Conservation (phyloP, 2,888 invertebrate genomes). For the Pollenia griseotomentosa region DNA sequence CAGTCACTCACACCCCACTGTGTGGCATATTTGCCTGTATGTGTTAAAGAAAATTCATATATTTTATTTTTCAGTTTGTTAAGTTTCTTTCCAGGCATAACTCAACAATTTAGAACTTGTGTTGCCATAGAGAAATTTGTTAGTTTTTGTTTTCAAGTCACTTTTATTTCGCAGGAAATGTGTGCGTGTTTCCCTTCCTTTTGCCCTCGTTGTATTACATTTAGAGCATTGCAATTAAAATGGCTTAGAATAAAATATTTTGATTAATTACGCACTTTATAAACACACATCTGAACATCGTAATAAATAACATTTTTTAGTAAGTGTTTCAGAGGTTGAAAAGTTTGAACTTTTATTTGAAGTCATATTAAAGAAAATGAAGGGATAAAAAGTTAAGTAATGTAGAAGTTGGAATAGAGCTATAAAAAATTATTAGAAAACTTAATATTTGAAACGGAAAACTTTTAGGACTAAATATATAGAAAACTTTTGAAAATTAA, state of each 20-base stretch:
- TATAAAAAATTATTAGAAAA: no score
- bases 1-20: no score
- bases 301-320: background rate
- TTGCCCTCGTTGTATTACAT: slow-evolving; percentile 4
- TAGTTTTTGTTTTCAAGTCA: slow-evolving; percentile 31
- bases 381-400: background rate
- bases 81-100: slow-evolving; percentile 29
- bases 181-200: background rate
- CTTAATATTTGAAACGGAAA: no score
- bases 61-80: no score
- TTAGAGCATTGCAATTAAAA: slow-evolving; percentile 43
- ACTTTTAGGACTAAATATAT: no score
- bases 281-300: background rate
- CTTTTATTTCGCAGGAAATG: slow-evolving; percentile 46
- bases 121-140: slow-evolving; percentile 46
- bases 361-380: background rate
- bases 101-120: slow-evolving; percentile 15
- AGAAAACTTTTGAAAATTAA: no score
- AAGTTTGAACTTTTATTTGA: slow-evolving; percentile 1
- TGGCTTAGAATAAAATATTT: slow-evolving; percentile 1
- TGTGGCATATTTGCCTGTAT: no score
- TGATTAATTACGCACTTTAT: slow-evolving; percentile 15
- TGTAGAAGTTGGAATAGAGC: no score
- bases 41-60: no score
- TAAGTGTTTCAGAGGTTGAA: background rate